Evolutionary conservation across 2,888 invertebrate species (phyloP), one percentile per base, ranked within the genome.

Genomic region (Adineta ricciae): DNA sequence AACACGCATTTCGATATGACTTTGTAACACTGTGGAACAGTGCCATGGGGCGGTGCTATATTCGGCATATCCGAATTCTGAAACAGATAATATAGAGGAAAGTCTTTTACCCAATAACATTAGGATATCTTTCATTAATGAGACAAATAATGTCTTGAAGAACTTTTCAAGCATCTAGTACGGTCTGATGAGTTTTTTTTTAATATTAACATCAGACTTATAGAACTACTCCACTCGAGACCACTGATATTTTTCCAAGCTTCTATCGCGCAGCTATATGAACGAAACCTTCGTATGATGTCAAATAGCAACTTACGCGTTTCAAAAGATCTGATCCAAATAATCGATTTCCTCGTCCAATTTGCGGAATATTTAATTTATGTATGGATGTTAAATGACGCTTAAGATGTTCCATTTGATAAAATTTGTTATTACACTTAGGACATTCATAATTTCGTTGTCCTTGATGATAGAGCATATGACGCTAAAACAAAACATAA

Each of bases 331-430:
- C 78, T 1, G 38, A 41, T 41, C 78, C 78, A 24, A 78, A 41
- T 41, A 78, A 78, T 41, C 78, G 78, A 78, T 78, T 78, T 41
- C 78, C 78, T 78, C 78, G 38, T 19, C 78, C 78, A 32, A 78
- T 78, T 41, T 78, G 78, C 41, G 78, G 78, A 41, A 78, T 78
- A 41, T 78, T 78, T 78, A 78, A 50, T 36, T 85, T 85, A 49
- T 85, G 85, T 54, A 85, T 85, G 11, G 85, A 83, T 73, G 83
- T 83, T 46, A 85, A 83, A 84, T 85, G 85, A 46, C 85, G 85
- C 49, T 85, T 85, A 38, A 85, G 83, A 73, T 85, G 85, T 49
- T 85, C 85, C 83, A 85, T 85, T 56, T 85, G 85, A 85, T 78
- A 85, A 82, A 85, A 85, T 82, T 85, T 85, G 54, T 85, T 85